These are phyloP conservation scores for Holothuria glaberrima DNA, from an alignment of 35 echinoderm and acorn worm species.

Conservation along the genomic window DNA sequence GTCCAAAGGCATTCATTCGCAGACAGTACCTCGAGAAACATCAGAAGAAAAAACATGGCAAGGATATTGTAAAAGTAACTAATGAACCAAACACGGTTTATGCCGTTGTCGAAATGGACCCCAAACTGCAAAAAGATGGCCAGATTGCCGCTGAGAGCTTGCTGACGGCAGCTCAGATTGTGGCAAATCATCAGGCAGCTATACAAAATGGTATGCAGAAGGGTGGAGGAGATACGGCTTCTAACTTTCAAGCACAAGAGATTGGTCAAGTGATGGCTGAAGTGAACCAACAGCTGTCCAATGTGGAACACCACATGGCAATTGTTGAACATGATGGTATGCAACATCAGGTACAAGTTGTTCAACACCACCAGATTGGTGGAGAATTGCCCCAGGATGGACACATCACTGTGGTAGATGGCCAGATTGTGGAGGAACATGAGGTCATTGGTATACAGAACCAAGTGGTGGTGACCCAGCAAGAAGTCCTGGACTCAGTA, in stretches of 20 bases:
- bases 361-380: background rate
- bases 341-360: constrained; percentile 11
- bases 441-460: constrained; percentile 40
- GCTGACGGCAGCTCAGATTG: constrained; percentile 32
- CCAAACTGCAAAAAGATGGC: background rate
- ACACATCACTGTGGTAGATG: background rate
- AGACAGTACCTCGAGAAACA: constrained; percentile 54
- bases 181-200: constrained; percentile 14
- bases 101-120: constrained; percentile 21
- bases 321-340: constrained; percentile 28
- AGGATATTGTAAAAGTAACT: background rate
- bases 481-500: background rate
- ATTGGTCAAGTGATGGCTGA: constrained; percentile 31
- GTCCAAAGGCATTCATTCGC: constrained; percentile 23
- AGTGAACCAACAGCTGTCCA: constrained; percentile 19
- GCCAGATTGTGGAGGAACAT: constrained; percentile 42
- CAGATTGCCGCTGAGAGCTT: constrained; percentile 21
- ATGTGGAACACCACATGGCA: background rate
- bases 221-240: background rate
- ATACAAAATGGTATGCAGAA: background rate
- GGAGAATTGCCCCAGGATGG: background rate
- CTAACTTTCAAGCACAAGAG: background rate
- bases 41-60: constrained; percentile 43
- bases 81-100: background rate
- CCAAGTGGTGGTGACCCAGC: background rate